These are phyloP conservation scores for Campylomormyrus tamandua DNA, from an alignment of 2,113 vertebrate species.

Conservation along the genomic window DNA sequence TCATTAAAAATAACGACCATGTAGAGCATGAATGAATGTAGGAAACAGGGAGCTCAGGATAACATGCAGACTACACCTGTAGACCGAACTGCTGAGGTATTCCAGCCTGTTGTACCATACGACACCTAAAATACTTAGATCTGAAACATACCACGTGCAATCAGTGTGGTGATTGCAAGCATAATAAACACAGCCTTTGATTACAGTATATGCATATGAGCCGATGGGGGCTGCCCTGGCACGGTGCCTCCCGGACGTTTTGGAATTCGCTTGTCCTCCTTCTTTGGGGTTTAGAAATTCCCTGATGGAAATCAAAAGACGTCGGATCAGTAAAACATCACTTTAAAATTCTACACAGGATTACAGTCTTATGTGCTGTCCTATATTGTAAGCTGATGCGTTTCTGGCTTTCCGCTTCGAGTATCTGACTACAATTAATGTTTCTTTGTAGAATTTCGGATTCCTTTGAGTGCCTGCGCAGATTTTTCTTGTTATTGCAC, in stretches of 20 bases:
- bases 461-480: neutral
- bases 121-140: neutral
- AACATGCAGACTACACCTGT: neutral
- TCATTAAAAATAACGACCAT: neutral
- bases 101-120: neutral
- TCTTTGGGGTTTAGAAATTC: neutral
- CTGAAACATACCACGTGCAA: neutral
- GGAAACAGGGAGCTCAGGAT: neutral
- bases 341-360: neutral
- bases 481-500: neutral
- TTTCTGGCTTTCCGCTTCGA: neutral
- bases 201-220: neutral
- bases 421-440: neutral
- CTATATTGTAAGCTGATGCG: neutral
- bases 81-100: neutral
- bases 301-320: neutral
- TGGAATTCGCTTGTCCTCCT: neutral
- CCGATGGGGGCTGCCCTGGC: neutral
- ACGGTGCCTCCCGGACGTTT: neutral
- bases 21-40: neutral
- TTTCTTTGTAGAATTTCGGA: neutral
- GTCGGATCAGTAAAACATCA: neutral
- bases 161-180: neutral
- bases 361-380: neutral
- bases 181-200: neutral